Percentiles rank a stretch among this genome's conserved stretches.
Conservation (phyloP, 1,140 invertebrate genomes). For the Aleiodes sp. region DNA sequence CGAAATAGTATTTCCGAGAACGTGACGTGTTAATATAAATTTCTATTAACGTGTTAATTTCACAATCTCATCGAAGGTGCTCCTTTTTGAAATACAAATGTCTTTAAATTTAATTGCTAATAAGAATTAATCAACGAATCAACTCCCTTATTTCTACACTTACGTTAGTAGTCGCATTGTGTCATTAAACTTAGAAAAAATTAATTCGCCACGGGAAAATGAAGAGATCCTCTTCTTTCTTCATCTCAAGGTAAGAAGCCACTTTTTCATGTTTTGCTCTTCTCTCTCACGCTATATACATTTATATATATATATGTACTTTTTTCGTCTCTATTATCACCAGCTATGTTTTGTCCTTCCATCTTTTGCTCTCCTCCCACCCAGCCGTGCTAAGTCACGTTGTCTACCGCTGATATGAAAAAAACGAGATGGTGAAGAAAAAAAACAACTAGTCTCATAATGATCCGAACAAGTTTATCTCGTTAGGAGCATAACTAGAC, state of each 20-base stretch:
- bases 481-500: slow-evolving; percentile 27
- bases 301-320: no score
- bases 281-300: no score
- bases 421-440: neutral
- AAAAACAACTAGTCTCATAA: slow-evolving; percentile 25
- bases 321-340: no score
- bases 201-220: slow-evolving; percentile 61
- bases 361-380: neutral
- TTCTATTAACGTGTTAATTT: no score
- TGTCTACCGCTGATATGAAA: neutral
- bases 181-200: slow-evolving; percentile 50
- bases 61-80: neutral
- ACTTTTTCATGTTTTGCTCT: neutral
- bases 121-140: neutral
- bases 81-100: neutral
- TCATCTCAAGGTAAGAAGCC: slow-evolving; percentile 57
- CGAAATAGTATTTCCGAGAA: neutral
- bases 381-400: neutral
- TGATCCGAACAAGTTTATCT: slow-evolving; percentile 32
- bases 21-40: neutral
- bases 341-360: no score
- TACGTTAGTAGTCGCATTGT: slow-evolving; percentile 17
- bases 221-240: slow-evolving; percentile 59
- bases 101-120: neutral
- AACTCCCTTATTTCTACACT: neutral